phyloP scores from a whole-genome alignment of 2,797 vertebrate genomes.

The Hippopotamyrus pictus region DNA sequence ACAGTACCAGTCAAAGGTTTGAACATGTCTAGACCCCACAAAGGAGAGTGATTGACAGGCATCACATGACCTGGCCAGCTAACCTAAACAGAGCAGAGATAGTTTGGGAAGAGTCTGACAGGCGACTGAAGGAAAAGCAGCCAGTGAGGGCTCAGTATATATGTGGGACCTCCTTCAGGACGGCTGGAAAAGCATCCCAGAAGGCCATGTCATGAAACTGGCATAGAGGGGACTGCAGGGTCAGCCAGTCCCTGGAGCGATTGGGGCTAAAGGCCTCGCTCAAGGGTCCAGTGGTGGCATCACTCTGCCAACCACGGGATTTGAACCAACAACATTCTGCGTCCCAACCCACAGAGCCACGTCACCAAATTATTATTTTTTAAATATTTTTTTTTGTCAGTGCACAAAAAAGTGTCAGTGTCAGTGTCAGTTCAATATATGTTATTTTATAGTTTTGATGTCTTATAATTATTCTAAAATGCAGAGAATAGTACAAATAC shows the following conservation, averaged over 20 bases:
- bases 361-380: neutral
- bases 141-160: neutral
- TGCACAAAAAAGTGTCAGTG: no score
- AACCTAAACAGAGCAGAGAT: neutral
- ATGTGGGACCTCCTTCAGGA: neutral
- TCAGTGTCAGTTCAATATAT: neutral
- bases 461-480: neutral
- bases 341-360: neutral
- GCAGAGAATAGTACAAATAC: neutral
- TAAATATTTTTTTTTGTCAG: neutral
- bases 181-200: neutral
- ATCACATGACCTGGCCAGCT: neutral
- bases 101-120: neutral
- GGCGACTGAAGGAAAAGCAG: neutral
- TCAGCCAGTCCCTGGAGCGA: neutral
- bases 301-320: neutral
- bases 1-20: neutral
- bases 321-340: neutral
- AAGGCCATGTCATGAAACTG: neutral
- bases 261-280: neutral
- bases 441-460: neutral
- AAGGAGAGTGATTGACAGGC: neutral
- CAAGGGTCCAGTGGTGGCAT: neutral
- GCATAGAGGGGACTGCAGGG: neutral
- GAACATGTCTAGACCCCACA: neutral